These are phyloP conservation scores for Lacanobia oleracea DNA, from an alignment of 2,888 invertebrate species.

Conservation along the genomic window DNA sequence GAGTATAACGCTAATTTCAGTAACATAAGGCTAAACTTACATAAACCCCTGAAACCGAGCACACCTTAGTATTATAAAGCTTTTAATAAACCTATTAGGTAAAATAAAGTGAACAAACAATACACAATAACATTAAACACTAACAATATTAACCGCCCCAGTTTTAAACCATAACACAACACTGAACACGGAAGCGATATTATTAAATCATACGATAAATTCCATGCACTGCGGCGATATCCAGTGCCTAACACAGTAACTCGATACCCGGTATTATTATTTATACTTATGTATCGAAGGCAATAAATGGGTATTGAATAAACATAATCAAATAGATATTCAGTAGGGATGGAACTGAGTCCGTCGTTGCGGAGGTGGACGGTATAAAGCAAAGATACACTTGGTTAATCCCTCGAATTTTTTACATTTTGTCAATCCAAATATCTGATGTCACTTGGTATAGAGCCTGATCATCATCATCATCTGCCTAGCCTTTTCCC, in stretches of 20 bases:
- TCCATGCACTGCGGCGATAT: slow-evolving; percentile 26
- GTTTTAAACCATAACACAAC: slow-evolving; percentile 8
- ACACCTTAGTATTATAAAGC: neutral
- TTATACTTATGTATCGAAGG: neutral
- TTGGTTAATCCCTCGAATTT: too few species aligned
- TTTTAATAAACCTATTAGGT: neutral
- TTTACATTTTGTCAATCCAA: too few species aligned
- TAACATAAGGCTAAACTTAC: too few species aligned
- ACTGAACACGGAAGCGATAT: slow-evolving; percentile 1
- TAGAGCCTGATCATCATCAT: too few species aligned
- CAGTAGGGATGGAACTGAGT: neutral
- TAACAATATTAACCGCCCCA: neutral
- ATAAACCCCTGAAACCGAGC: too few species aligned
- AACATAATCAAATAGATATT: neutral
- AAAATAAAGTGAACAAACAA: neutral
- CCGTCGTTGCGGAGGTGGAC: neutral
- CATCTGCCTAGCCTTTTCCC: too few species aligned
- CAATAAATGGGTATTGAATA: neutral
- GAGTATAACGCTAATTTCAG: too few species aligned
- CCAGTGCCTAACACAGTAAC: slow-evolving; percentile 16
- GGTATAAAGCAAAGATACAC: too few species aligned
- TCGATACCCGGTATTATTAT: slow-evolving; percentile 1
- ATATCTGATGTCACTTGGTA: too few species aligned
- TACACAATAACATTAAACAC: too few species aligned
- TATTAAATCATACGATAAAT: slow-evolving; percentile 30